phyloP scores from a whole-genome alignment of 2,888 invertebrate genomes.

The Catocala nupta region DNA sequence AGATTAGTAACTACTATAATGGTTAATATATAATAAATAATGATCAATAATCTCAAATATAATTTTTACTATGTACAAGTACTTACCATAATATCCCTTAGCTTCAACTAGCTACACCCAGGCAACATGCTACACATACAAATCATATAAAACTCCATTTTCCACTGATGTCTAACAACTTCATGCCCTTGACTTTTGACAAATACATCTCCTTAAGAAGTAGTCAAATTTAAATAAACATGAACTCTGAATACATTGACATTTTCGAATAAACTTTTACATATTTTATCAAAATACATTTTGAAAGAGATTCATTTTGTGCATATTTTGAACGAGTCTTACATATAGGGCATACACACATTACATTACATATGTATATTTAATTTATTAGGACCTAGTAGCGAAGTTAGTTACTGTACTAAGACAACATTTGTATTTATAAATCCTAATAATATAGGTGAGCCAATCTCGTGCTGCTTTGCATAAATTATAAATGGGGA shows the following conservation, averaged over 20 bases:
- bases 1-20: conserved; percentile 3
- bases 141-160: conserved; percentile 35
- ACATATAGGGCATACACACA: conserved; percentile 16
- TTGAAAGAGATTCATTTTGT: conserved; percentile 49
- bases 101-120: neutral
- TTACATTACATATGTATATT: too few relatives aligned
- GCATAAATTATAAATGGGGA: conserved; percentile 46
- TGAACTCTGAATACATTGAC: conserved; percentile 72
- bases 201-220: conserved; percentile 53
- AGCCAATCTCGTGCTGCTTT: conserved; percentile 27
- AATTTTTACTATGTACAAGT: neutral
- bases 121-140: conserved; percentile 1
- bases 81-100: neutral
- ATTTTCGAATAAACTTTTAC: conserved; percentile 61
- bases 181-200: conserved; percentile 67
- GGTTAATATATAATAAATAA: too few relatives aligned
- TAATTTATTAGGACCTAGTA: too few relatives aligned
- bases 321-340: neutral
- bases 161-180: conserved; percentile 40
- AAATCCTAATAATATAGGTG: conserved; percentile 26
- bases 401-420: too few relatives aligned
- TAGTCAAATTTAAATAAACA: conserved; percentile 55
- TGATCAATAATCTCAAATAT: too few relatives aligned
- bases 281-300: conserved; percentile 51
- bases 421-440: neutral